Conservation (phyloP, 53 echinoderm and acorn worm genomes). For the Paracentrotus lividus region DNA sequence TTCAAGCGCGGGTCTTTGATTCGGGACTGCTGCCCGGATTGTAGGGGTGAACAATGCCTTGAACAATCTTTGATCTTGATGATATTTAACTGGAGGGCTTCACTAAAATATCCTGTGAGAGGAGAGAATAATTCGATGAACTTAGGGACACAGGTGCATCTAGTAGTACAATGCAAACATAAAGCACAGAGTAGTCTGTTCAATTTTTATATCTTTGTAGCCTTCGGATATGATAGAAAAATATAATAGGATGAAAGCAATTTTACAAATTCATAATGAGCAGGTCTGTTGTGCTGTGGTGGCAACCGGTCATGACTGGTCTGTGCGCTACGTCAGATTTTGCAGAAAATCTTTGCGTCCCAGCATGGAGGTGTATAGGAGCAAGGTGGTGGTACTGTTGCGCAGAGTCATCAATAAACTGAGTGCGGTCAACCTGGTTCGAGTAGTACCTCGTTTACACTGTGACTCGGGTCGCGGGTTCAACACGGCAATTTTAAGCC, state of each 20-base stretch:
- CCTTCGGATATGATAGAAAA: not conserved
- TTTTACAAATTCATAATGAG: not conserved
- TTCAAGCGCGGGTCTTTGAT: not conserved
- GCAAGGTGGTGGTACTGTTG: too few relatives aligned
- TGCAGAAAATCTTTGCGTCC: too few relatives aligned
- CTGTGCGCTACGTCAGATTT: too few relatives aligned
- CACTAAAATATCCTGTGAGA: not conserved
- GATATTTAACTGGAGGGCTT: not conserved
- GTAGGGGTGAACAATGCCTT: not conserved
- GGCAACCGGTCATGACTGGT: too few relatives aligned
- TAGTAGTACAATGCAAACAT: not conserved
- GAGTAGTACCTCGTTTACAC: too few relatives aligned
- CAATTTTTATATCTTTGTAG: not conserved
- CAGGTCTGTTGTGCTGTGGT: not conserved
- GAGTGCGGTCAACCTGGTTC: too few relatives aligned
- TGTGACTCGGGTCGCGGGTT: too few relatives aligned
- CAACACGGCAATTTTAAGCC: too few relatives aligned
- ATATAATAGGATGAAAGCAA: not conserved
- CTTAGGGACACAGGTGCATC: not conserved
- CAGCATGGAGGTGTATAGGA: too few relatives aligned
- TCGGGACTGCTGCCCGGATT: not conserved
- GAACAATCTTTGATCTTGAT: slow-evolving; percentile 2
- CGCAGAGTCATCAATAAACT: too few relatives aligned
- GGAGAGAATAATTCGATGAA: not conserved
- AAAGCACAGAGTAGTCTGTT: not conserved